A percentile compares a stretch with the other conserved stretches of the same genome.
These are phyloP conservation scores for Helostoma temminkii DNA, from an alignment of 2,797 vertebrate species.

Conservation along the genomic window DNA sequence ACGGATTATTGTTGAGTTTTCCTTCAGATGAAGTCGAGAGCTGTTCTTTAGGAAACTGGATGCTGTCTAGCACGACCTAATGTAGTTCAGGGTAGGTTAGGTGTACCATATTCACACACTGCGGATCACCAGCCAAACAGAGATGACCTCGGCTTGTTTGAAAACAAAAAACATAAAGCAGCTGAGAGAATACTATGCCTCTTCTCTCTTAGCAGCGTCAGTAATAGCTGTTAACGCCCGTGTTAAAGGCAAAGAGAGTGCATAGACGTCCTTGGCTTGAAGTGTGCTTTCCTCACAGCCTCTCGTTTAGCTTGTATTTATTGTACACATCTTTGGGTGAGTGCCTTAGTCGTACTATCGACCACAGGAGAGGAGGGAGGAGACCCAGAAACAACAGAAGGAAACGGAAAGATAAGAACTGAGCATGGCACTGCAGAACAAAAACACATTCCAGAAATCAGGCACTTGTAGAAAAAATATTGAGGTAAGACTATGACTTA, in stretches of 20 bases:
- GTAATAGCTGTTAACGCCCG: conserved; percentile 60
- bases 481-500: conserved; percentile 74
- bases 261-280: conserved; percentile 79
- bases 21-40: conserved; percentile 27
- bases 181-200: conserved; percentile 56
- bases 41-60: conserved; percentile 45
- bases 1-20: conserved; percentile 36
- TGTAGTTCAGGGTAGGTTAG: conserved; percentile 44
- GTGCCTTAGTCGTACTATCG: conserved; percentile 51
- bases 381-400: conserved; percentile 48
- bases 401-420: conserved; percentile 53
- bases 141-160: conserved; percentile 49
- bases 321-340: conserved; percentile 76
- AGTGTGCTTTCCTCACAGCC: conserved; percentile 68
- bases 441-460: conserved; percentile 80
- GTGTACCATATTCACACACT: conserved; percentile 75
- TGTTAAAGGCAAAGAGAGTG: conserved; percentile 69
- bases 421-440: conserved; percentile 75
- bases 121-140: conserved; percentile 52
- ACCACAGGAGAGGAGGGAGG: conserved; percentile 52
- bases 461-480: conserved; percentile 81
- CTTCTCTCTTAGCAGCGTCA: conserved; percentile 56
- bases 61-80: conserved; percentile 51
- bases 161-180: conserved; percentile 47
- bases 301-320: conserved; percentile 37